Evolutionary conservation across 2,888 invertebrate genomes (phyloP).

Genomic region (Sicus ferrugineus): DNA sequence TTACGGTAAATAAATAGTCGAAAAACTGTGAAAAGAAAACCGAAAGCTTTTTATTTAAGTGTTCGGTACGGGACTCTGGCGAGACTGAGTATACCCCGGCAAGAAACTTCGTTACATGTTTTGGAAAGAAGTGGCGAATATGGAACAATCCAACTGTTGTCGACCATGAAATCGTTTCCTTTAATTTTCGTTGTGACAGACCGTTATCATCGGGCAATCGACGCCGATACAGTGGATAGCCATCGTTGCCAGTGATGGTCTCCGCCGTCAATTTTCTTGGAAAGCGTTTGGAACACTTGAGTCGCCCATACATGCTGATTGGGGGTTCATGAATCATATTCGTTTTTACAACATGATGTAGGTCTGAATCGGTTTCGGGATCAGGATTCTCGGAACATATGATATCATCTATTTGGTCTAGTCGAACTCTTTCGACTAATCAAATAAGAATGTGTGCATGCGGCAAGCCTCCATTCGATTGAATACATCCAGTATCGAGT

Average conservation of each 20-base stretch:
- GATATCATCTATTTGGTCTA: conserved; percentile 50
- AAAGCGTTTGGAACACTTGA: conserved; percentile 1
- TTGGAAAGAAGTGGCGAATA: no score
- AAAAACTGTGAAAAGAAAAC: no score
- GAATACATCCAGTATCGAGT: conserved; percentile 41
- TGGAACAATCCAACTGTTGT: conserved; percentile 58
- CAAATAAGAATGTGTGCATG: no score
- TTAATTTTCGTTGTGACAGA: no score
- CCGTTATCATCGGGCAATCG: conserved; percentile 34
- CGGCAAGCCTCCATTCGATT: conserved; percentile 54
- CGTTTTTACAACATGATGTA: not conserved
- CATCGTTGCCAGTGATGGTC: not conserved
- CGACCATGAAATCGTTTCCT: conserved; percentile 34
- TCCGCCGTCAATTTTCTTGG: not conserved
- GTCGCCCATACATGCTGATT: not conserved
- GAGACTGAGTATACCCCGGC: no score
- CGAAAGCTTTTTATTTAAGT: no score
- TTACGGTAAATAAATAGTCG: no score
- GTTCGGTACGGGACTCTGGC: no score
- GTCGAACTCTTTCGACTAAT: no score
- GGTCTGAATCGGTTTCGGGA: conserved; percentile 36
- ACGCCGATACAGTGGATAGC: not conserved
- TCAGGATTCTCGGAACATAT: conserved; percentile 48
- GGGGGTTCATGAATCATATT: conserved; percentile 4
- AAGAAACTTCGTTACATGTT: no score